Conservation (phyloP, 2,113 vertebrate species). For the Poeciliopsis occidentalis region DNA sequence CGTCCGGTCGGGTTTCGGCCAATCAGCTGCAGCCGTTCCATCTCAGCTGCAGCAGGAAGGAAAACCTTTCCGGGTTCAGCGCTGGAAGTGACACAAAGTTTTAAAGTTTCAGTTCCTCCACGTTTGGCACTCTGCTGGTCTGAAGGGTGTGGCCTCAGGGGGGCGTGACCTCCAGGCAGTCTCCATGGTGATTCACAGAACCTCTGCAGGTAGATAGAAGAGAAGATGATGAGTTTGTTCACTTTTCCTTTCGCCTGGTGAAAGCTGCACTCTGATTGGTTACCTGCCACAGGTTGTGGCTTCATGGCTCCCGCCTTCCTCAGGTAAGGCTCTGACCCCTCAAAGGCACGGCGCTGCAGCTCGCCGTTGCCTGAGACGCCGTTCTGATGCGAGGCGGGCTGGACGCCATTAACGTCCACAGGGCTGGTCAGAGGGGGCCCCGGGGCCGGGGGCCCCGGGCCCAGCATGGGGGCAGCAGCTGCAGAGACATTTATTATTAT, state of each 20-base stretch:
- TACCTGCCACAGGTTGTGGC: constrained; percentile 92
- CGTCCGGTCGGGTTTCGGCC: constrained; percentile 45
- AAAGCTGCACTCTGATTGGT: too few species aligned
- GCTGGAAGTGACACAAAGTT: constrained; percentile 60
- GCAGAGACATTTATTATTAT: not conserved
- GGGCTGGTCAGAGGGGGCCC: constrained; percentile 55
- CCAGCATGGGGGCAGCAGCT: constrained; percentile 36
- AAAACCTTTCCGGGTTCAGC: constrained; percentile 70
- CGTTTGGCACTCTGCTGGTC: constrained; percentile 72
- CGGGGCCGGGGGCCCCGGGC: constrained; percentile 18
- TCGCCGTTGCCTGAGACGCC: constrained; percentile 85
- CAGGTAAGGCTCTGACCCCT: constrained; percentile 88
- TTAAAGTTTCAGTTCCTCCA: constrained; percentile 40
- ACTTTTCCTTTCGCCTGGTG: too few species aligned
- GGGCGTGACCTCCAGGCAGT: constrained; percentile 46
- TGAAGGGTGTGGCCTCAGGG: constrained; percentile 37
- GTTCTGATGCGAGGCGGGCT: constrained; percentile 86
- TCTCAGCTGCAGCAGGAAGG: constrained; percentile 69
- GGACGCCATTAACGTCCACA: constrained; percentile 87
- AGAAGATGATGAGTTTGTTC: not conserved
- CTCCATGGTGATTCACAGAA: constrained; percentile 73
- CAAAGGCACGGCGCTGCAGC: constrained; percentile 84
- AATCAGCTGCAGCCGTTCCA: constrained; percentile 71
- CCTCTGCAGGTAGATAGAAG: constrained; percentile 62
- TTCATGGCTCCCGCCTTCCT: constrained; percentile 88